Percentiles rank a stretch among this genome's conserved stretches.
Evolutionary conservation across 2,113 vertebrate genomes (phyloP).

Genomic region (Acrocephalus kingi): DNA sequence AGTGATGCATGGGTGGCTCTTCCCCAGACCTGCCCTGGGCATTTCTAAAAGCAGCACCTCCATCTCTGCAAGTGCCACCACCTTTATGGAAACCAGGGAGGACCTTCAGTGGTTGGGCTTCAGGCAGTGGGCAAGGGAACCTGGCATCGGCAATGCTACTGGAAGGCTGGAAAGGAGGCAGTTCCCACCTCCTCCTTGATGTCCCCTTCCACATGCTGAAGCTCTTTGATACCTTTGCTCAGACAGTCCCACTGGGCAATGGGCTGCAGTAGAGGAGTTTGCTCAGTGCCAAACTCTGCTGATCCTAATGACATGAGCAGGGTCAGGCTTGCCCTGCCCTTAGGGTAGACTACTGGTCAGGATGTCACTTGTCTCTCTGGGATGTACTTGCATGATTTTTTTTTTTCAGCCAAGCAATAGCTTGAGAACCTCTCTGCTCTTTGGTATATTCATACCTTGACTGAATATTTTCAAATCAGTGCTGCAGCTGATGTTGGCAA

Average conservation of each 20-base stretch:
- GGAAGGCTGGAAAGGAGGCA: neutral
- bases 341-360: neutral
- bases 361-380: neutral
- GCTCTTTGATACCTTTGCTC: neutral
- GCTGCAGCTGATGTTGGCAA: neutral
- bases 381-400: neutral
- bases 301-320: neutral
- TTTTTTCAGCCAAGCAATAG: neutral
- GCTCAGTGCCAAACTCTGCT: neutral
- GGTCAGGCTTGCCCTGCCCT: neutral
- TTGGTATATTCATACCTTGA: neutral
- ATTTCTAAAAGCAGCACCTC: neutral
- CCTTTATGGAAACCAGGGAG: neutral
- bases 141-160: neutral
- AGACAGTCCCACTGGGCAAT: neutral
- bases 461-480: neutral
- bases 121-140: neutral
- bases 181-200: neutral
- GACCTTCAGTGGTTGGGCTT: neutral
- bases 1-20: rapidly evolving
- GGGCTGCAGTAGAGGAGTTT: neutral
- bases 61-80: neutral
- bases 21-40: neutral
- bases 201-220: neutral
- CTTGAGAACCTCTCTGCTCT: neutral